A percentile compares a stretch with the other conserved stretches of the same genome.
phyloP scores from a whole-genome alignment of 2,113 vertebrate genomes.

The Barbus barbus region DNA sequence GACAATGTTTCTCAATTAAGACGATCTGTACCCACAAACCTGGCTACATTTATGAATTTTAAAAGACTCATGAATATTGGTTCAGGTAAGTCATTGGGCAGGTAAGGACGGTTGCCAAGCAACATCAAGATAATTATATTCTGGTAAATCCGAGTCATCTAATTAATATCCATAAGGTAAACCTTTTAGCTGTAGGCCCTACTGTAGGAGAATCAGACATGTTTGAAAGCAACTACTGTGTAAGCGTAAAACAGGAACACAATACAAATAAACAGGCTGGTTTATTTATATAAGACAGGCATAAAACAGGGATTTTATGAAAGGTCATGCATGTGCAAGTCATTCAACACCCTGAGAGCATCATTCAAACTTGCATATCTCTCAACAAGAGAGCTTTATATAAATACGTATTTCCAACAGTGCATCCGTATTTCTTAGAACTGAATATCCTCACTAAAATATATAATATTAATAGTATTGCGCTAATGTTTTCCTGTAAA shows the following conservation, averaged over 20 bases:
- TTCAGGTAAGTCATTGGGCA: background rate
- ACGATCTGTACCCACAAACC: too few relatives aligned
- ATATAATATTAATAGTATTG: background rate
- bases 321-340: background rate
- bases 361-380: slow-evolving; percentile 31
- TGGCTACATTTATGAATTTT: background rate
- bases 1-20: too few relatives aligned
- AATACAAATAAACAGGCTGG: slow-evolving; percentile 22
- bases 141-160: background rate
- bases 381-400: background rate
- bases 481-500: background rate
- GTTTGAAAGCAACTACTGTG: background rate
- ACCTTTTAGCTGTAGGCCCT: background rate
- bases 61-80: background rate
- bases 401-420: background rate
- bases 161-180: background rate
- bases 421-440: background rate
- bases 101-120: background rate
- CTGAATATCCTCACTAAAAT: background rate
- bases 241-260: background rate
- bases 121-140: background rate
- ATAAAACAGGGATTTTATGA: background rate
- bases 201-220: background rate
- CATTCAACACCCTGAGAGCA: slow-evolving; percentile 33
- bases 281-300: slow-evolving; percentile 45